Base-by-base conservation (phyloP, 2,113 vertebrate species). In the Corydoras maculifer region DNA sequence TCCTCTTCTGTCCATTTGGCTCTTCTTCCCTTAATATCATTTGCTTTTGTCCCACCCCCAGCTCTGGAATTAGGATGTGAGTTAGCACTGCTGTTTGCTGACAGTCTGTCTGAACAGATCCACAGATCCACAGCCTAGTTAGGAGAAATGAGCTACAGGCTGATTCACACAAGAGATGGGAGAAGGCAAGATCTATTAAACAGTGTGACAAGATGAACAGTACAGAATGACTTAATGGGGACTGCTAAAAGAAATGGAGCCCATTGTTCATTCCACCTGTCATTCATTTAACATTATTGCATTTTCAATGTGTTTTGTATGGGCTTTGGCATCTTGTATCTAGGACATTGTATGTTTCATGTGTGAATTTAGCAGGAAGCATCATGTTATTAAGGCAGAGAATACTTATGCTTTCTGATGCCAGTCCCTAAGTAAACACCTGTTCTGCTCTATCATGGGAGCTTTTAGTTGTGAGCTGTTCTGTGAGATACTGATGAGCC, bases 371-470 rank as follows among this genome's bases (percentile, higher is more conserved):
- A 43, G 7, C 51, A 63, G 31, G 3, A 30, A 53, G 48, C 29
- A 10, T 13, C 29, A 51, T 58, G 18, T 31, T 57, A 58, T 58
- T 12, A 9, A 5, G 14, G 59, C 29, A 54, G 8, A 62, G n/a
- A n/a, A 43, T 62, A 70, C 18, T 31, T 18, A 43, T 62, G 62
- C 18, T 31, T 18, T 31, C 9, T 57, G 54, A n/a, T n/a, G 14
- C 13, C 54, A 7, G 4, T 50, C 80, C 77, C 66, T 73, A 74
- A 82, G 77, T 75, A 65, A 78, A 65, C 32, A 75, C 50, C 62
- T 58, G 61, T 64, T 69, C 25, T 53, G 9, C 49, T 25, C 8
- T 66, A 74, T 76, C 72, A 0, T 57, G 70, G 75, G 72, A 75
- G 48, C 65, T 68, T 62, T 80, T 68, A 75, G 60, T 43, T n/a